These are phyloP conservation scores for Nebria salina DNA, from an alignment of 2,888 invertebrate genomes.

Conservation along the genomic window DNA sequence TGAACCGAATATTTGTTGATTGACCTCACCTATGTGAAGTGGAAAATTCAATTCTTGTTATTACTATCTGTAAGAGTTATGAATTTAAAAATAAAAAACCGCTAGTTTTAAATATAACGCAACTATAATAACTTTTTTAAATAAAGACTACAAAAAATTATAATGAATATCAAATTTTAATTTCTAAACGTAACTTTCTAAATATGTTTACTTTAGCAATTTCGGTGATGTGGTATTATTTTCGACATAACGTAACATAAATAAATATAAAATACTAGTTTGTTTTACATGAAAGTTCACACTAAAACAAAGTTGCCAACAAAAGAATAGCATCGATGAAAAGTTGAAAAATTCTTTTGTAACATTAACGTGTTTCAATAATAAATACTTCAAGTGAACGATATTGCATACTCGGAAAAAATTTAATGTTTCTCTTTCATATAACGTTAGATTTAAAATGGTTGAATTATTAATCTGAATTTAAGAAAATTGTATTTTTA, in stretches of 20 bases:
- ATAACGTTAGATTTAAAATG: no score
- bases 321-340: background rate
- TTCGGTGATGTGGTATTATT: background rate
- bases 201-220: background rate
- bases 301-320: background rate
- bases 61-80: background rate
- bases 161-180: background rate
- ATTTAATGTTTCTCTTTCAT: no score
- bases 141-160: no score
- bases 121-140: background rate
- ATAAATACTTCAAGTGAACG: background rate
- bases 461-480: no score
- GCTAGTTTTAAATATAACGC: background rate
- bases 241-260: background rate
- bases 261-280: background rate
- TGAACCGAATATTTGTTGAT: background rate
- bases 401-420: background rate
- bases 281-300: background rate
- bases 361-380: background rate
- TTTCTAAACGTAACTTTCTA: background rate
- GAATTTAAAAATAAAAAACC: no score
- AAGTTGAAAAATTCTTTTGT: background rate
- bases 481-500: no score
- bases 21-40: background rate
- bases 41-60: background rate